Base-by-base conservation (phyloP, 1,140 invertebrate species). In the Macrostomum lignano region DNA sequence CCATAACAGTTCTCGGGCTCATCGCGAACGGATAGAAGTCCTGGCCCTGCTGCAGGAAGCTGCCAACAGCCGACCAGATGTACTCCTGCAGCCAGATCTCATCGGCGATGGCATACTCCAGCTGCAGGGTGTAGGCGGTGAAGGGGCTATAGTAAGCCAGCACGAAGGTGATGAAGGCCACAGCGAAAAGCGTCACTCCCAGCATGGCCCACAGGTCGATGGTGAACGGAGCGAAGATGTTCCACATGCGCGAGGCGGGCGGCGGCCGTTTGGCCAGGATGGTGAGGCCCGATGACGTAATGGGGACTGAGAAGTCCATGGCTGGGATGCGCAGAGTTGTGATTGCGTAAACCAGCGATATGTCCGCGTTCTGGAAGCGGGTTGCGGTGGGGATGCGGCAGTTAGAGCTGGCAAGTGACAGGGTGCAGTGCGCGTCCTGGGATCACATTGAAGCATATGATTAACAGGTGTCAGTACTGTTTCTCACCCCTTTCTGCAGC, bases 11-110 rank as follows among this genome's bases (percentile, higher is more conserved):
- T 28, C 26, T 28, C 19, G 26, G 3, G 14, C 14, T 15, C 26
- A 28, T 28, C 19, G 26, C 15, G 19, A 15, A 28, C 5, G 26
- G 26, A 28, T 28, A 28, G 26, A 28, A 28, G 26, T 24, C 15
- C 19, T 28, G 3, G 19, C 26, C 26, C 9, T 28, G 26, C 26
- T 15, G 15, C 3, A 28, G 9, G 19, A 28, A 28, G 15, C 15
- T 17, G 3, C 26, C 26, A 3, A 17, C 9, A 15, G 26, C 15
- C 19, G 26, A 15, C 26, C 26, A 28, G 15, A 28, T 3, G 19
- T 28, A 17, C 19, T 28, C 26, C 4, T 14, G 14, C 3, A 28
- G 19, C 19, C 19, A 17, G 15, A 28, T 28, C 19, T 28, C 26
- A 28, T 28, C 26, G 15, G 15, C 19, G 3, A 28, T 17, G 9